These are phyloP conservation scores for Ephialtes manifestator DNA, from an alignment of 2,888 invertebrate species.

Conservation along the genomic window DNA sequence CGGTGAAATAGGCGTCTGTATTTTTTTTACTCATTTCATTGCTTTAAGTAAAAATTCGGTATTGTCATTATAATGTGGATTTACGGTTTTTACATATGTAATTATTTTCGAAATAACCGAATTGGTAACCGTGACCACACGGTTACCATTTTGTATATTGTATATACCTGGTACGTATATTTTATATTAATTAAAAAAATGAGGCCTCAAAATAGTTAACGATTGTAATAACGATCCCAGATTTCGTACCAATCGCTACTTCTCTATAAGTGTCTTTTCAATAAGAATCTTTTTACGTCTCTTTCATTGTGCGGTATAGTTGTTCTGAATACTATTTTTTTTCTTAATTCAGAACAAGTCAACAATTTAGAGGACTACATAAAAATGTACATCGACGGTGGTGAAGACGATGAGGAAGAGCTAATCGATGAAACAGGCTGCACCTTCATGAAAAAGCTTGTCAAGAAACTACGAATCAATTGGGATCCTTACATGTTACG, in stretches of 20 bases:
- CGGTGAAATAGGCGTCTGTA: no score
- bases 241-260: neutral
- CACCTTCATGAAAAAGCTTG: slow-evolving; percentile 64
- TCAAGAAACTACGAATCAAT: slow-evolving; percentile 61
- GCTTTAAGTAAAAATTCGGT: no score
- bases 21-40: no score
- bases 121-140: neutral
- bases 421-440: slow-evolving; percentile 63
- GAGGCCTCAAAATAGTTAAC: neutral
- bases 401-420: slow-evolving; percentile 19
- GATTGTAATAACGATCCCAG: neutral
- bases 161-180: neutral
- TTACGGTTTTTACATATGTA: neutral
- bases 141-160: no score
- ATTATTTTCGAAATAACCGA: neutral
- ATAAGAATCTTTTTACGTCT: neutral
- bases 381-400: slow-evolving; percentile 55
- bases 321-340: neutral
- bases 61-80: no score
- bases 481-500: slow-evolving; percentile 70
- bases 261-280: neutral
- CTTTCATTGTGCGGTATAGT: neutral
- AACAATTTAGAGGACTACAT: slow-evolving; percentile 55
- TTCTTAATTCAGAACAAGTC: slow-evolving; percentile 68
- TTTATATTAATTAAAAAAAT: neutral